A percentile compares a stretch with the other conserved stretches of the same genome.
Evolutionary conservation across 2,113 vertebrate genomes (phyloP).

Genomic region (Rhegmatorhina hoffmannsi): DNA sequence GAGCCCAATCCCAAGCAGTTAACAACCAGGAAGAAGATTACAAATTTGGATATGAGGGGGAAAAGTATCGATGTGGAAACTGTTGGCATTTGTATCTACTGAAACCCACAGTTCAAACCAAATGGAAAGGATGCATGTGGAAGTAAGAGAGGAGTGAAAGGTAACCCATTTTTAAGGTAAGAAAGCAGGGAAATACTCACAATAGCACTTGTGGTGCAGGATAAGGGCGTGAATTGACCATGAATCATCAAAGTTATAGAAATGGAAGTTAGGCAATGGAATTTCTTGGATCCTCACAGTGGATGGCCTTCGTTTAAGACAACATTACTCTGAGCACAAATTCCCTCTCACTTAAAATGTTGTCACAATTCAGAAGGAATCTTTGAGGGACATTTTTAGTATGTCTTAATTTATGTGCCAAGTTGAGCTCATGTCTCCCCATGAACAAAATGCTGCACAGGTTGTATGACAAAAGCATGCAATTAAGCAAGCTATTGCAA

Average conservation of each 20-base stretch:
- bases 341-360: neutral
- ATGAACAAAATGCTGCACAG: neutral
- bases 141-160: neutral
- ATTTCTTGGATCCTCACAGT: neutral
- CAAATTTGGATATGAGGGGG: neutral
- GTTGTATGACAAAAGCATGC: fast-evolving
- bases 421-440: neutral
- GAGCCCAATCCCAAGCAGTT: neutral
- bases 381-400: neutral
- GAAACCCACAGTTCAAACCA: neutral
- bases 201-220: fast-evolving
- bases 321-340: neutral
- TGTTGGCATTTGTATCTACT: neutral
- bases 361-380: neutral
- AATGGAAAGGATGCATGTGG: neutral
- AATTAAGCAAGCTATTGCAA: neutral
- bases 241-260: fast-evolving
- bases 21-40: neutral
- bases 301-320: neutral
- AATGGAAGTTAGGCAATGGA: neutral
- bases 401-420: fast-evolving
- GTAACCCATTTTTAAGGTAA: neutral
- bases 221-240: neutral
- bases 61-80: neutral
- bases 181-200: neutral